Evolutionary conservation across 1,140 invertebrate genomes (phyloP).

Genomic region (Pantala flavescens): DNA sequence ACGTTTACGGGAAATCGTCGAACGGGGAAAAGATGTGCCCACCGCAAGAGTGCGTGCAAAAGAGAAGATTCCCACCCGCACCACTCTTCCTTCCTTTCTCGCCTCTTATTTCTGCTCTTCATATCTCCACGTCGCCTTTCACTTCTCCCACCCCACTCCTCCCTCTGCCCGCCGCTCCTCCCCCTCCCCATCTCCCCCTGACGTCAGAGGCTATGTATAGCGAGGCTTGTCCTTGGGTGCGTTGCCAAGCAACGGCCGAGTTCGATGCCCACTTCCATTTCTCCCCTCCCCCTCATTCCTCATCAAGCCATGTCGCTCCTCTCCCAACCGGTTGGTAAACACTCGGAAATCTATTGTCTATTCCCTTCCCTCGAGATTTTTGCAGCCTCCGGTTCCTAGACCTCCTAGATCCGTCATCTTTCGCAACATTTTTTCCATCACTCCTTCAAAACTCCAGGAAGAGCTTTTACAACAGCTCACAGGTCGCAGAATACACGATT

Average conservation of each 20-base stretch:
- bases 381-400: too few species aligned
- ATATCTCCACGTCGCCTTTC: neutral
- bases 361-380: neutral
- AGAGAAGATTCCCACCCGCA: too few species aligned
- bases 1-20: too few species aligned
- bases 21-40: too few species aligned
- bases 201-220: constrained; percentile 5
- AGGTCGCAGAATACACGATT: too few species aligned
- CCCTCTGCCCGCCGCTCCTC: neutral
- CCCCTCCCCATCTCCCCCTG: neutral
- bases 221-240: constrained; percentile 1
- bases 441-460: too few species aligned
- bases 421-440: too few species aligned
- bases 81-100: neutral
- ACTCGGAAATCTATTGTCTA: constrained; percentile 7
- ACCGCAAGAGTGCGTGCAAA: too few species aligned
- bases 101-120: neutral
- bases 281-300: neutral
- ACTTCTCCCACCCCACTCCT: neutral
- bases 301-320: neutral
- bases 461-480: too few species aligned
- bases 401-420: too few species aligned
- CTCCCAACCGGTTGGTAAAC: constrained; percentile 3
- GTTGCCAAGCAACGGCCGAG: constrained; percentile 5
- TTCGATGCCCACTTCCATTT: neutral